Base-by-base conservation (phyloP, 1,140 invertebrate genomes). In the Stenopsyche tienmushanensis region DNA sequence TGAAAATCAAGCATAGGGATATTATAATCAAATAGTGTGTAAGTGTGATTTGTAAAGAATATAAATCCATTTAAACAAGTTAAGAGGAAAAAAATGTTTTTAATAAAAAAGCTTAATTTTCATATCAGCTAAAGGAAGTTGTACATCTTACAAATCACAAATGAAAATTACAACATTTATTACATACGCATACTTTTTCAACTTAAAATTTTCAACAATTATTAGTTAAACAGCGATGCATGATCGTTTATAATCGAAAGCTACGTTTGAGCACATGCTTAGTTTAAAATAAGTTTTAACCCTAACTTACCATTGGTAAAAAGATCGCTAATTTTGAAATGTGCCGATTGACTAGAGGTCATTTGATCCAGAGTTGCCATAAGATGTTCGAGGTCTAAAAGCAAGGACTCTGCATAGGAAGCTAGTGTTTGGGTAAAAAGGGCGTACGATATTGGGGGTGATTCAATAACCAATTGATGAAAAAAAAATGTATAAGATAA, bases 301-400 rank as follows among this genome's bases (percentile, higher is more conserved):
- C 24, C 15, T 55, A 34, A 80, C 80, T 81, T 78, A 81, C 80
- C 80, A 75, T 78, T 75, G 71, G 78, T 78, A 13, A 81, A 72
- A 72, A 81, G 73, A 67, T 81, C 80, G 66, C 78, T 80, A 73
- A 81, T 80, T 76, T 81, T 81, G 72, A 81, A 74, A 66, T 66
- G 68, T 69, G 74, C 74, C 67, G 78, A 79, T 71, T 81, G 77
- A 75, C 77, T 79, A 69, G 80, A 77, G 73, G 80, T 78, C 78
- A 81, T 81, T 76, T 80, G 80, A 72, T 81, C 80, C 75, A 81
- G 72, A 63, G 78, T 81, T 69, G 80, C 77, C 80, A 81, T 81
- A 53, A 81, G 78, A 73, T 84, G 81, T 80, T 84, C 83, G 80
- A 84, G 79, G 73, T 84, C 83, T 79, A 84, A 82, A 77, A 84